Conservation (phyloP, 2,113 vertebrate species). For the Diglossa brunneiventris region DNA sequence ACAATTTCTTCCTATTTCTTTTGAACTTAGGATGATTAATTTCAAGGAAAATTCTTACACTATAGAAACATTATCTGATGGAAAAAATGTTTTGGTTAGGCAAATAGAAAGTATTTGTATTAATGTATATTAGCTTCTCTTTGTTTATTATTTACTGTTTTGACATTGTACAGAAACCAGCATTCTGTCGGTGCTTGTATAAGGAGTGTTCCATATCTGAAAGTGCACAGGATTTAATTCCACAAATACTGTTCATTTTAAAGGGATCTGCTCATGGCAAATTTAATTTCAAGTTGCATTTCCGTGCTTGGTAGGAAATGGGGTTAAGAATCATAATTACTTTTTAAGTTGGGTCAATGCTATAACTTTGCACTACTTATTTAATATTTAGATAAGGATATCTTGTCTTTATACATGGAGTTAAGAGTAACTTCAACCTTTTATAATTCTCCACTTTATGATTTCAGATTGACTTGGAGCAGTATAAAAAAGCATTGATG, state of each 20-base stretch:
- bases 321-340: neutral
- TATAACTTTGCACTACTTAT: neutral
- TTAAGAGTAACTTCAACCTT: neutral
- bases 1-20: neutral
- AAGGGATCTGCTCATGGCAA: neutral
- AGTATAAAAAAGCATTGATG: constrained; percentile 90
- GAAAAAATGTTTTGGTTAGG: neutral
- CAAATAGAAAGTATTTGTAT: neutral
- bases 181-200: neutral
- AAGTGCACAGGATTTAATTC: neutral
- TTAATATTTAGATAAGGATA: neutral
- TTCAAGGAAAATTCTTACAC: neutral
- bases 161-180: neutral
- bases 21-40: neutral
- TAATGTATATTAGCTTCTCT: neutral
- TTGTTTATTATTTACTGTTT: neutral
- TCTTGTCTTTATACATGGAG: neutral
- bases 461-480: constrained; percentile 91
- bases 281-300: neutral
- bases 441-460: constrained; percentile 17
- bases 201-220: neutral
- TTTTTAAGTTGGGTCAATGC: neutral
- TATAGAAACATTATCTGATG: neutral
- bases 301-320: neutral
- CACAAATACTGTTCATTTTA: neutral